These are phyloP conservation scores for Dinoponera quadriceps DNA, from an alignment of 1,140 invertebrate genomes.

Conservation along the genomic window DNA sequence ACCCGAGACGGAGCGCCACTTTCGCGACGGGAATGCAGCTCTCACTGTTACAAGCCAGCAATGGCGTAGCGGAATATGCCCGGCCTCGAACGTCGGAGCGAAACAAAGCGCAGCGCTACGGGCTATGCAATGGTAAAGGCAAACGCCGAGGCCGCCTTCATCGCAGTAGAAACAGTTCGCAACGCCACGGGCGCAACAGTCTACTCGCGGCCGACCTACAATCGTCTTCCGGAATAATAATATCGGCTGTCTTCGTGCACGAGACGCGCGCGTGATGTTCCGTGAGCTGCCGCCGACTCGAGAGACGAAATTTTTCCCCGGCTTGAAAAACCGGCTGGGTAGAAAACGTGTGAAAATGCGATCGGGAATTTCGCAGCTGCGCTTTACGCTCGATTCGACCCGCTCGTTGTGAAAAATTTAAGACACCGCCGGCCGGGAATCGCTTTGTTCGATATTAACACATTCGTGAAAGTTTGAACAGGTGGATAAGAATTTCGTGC, in stretches of 20 bases:
- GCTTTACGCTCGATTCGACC: no score
- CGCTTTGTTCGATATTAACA: no score
- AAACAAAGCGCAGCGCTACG: slow-evolving; percentile 62
- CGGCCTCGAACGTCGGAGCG: slow-evolving; percentile 9
- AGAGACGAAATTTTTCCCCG: no score
- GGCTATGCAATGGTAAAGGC: slow-evolving; percentile 60
- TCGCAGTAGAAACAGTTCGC: slow-evolving; percentile 60
- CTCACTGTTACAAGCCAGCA: slow-evolving; percentile 14
- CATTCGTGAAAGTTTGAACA: no score
- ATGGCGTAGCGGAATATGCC: no score
- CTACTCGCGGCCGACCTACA: slow-evolving; percentile 49
- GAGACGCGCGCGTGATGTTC: not conserved
- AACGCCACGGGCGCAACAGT: slow-evolving; percentile 42
- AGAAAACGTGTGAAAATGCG: no score
- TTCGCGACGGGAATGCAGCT: slow-evolving; percentile 14
- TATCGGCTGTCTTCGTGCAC: slow-evolving; percentile 1
- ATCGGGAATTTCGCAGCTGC: no score
- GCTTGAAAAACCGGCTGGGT: no score
- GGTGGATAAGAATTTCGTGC: no score
- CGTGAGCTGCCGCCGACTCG: not conserved
- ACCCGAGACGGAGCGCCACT: not conserved
- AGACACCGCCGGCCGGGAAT: no score
- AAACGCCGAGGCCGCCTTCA: slow-evolving; percentile 53
- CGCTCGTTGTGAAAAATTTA: no score
- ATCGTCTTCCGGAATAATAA: slow-evolving; percentile 60